Conservation (phyloP, 2,797 vertebrate species). For the Paedocypris micromegethes region DNA sequence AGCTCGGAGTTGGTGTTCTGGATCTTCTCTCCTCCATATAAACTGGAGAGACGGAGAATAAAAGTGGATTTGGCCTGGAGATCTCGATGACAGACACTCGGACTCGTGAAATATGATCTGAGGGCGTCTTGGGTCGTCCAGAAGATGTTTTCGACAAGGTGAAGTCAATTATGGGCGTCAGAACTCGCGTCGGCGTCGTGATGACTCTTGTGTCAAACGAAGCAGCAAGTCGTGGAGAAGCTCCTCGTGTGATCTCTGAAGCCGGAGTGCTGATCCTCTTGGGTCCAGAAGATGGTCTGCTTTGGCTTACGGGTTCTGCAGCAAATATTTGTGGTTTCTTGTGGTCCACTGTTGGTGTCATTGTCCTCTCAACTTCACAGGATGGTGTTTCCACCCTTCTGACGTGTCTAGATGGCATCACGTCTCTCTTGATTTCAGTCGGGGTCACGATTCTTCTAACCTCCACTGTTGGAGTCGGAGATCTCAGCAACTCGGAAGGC, state of each 20-base stretch:
- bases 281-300: conserved; percentile 40
- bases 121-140: conserved; percentile 64
- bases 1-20: conserved; percentile 49
- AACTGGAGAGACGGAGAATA: conserved; percentile 67
- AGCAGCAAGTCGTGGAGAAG: conserved; percentile 35
- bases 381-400: conserved; percentile 43
- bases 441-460: conserved; percentile 41
- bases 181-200: conserved; percentile 42
- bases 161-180: conserved; percentile 59
- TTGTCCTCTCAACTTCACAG: conserved; percentile 20
- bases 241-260: conserved; percentile 41
- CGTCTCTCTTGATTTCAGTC: conserved; percentile 44
- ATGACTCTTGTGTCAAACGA: conserved; percentile 23
- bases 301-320: conserved; percentile 41
- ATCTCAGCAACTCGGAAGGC: conserved; percentile 46
- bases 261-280: conserved; percentile 39
- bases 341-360: conserved; percentile 40
- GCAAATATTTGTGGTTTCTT: conserved; percentile 47
- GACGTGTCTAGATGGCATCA: conserved; percentile 47
- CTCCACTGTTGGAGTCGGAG: conserved; percentile 45
- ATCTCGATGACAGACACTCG: conserved; percentile 65
- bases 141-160: conserved; percentile 47
- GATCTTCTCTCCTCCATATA: conserved; percentile 60
- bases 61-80: conserved; percentile 69
- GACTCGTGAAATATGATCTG: conserved; percentile 51